These are phyloP conservation scores for Drosophila algonquin DNA, from an alignment of 2,888 invertebrate species.

Conservation along the genomic window DNA sequence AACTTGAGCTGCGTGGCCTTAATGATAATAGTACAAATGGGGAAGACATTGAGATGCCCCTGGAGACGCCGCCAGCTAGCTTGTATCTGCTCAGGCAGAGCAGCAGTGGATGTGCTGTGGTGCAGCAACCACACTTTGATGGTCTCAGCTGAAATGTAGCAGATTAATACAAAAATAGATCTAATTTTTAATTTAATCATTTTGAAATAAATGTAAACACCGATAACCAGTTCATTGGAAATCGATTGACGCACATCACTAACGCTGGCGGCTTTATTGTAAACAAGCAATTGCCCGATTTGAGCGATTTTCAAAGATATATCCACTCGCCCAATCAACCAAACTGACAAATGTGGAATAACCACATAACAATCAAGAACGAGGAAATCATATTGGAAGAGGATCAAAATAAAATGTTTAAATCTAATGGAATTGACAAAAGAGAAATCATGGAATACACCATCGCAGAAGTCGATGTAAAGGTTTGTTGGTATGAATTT, in stretches of 20 bases:
- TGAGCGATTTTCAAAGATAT: not conserved
- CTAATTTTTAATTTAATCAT: not conserved
- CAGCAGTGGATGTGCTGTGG: not conserved
- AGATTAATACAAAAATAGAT: not conserved
- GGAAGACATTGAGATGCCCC: conserved; percentile 20
- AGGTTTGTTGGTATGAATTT: not conserved
- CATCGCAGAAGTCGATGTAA: not conserved
- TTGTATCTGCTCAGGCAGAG: not conserved
- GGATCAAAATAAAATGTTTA: too few relatives aligned
- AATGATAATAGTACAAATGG: conserved; percentile 45
- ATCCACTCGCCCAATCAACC: not conserved
- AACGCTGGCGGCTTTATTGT: too few relatives aligned
- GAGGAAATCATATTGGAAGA: not conserved
- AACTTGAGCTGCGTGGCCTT: conserved; percentile 64
- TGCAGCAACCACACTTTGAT: conserved; percentile 8
- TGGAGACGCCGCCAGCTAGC: conserved; percentile 6
- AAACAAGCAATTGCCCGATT: too few relatives aligned
- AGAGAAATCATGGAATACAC: too few relatives aligned
- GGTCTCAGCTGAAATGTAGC: conserved; percentile 11
- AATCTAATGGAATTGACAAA: too few relatives aligned
- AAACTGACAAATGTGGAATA: conserved; percentile 1
- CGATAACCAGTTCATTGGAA: too few relatives aligned
- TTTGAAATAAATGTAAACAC: too few relatives aligned
- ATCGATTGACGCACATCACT: too few relatives aligned
- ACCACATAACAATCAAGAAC: not conserved